Conservation (phyloP, 2,888 invertebrate species). For the Mantis religiosa region DNA sequence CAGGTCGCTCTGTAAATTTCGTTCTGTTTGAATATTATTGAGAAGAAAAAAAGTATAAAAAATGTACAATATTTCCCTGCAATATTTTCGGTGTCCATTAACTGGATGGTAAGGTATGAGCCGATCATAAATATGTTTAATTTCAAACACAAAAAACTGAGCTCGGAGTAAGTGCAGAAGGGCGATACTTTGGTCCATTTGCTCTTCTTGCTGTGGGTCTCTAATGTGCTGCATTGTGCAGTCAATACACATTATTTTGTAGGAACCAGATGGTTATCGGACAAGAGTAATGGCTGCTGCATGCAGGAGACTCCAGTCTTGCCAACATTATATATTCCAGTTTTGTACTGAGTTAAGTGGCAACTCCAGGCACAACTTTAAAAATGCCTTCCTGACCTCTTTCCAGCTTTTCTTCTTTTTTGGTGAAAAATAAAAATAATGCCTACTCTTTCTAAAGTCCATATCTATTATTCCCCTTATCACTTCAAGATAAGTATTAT, state of each 20-base stretch:
- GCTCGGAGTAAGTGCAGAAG: not conserved
- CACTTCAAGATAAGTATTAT: too few species aligned
- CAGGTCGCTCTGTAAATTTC: too few species aligned
- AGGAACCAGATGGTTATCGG: not conserved
- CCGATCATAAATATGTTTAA: not conserved
- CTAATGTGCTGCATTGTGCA: not conserved
- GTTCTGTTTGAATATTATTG: too few species aligned
- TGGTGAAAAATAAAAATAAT: too few species aligned
- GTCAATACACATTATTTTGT: not conserved
- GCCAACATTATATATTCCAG: not conserved
- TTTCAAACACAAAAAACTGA: not conserved
- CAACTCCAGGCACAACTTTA: not conserved
- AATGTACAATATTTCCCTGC: too few species aligned
- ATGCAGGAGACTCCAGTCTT: not conserved
- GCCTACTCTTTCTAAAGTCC: too few species aligned
- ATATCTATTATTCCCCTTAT: too few species aligned
- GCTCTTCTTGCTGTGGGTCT: not conserved
- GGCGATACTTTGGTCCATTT: not conserved
- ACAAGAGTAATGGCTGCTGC: not conserved
- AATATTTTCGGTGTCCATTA: too few species aligned
- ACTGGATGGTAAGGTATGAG: not conserved
- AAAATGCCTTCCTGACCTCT: not conserved
- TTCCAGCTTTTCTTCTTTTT: too few species aligned
- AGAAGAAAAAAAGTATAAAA: too few species aligned
- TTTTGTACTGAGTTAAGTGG: not conserved